A percentile compares a stretch with the other conserved stretches of the same genome.
Evolutionary conservation across 2,888 invertebrate species (phyloP).

Genomic region (Diloba caeruleocephala): DNA sequence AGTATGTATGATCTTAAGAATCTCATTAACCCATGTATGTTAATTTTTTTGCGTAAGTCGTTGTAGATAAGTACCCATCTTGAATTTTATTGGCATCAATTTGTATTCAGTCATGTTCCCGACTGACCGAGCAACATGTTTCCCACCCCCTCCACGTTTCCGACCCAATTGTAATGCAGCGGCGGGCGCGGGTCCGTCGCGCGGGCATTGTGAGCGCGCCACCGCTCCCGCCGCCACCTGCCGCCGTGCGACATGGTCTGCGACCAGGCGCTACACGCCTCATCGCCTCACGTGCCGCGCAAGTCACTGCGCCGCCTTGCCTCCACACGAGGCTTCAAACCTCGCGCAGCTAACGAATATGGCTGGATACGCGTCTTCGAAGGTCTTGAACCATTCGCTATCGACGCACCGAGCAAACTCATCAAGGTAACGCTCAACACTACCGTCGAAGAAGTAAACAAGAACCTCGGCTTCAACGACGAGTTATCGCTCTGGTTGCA

Average conservation of each 20-base stretch:
- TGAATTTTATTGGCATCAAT: slow-evolving; percentile 65
- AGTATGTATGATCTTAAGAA: too few relatives aligned
- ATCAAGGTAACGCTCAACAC: slow-evolving; percentile 89
- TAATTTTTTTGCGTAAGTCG: slow-evolving; percentile 17
- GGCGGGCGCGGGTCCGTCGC: slow-evolving; percentile 74
- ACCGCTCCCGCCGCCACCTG: slow-evolving; percentile 78
- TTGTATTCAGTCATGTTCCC: slow-evolving; percentile 81
- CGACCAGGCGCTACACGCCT: slow-evolving; percentile 83
- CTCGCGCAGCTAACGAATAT: slow-evolving; percentile 71
- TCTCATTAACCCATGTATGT: too few relatives aligned
- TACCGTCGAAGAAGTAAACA: slow-evolving; percentile 87
- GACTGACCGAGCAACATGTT: slow-evolving; percentile 83
- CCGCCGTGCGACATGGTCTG: slow-evolving; percentile 83
- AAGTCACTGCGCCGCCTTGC: slow-evolving; percentile 86
- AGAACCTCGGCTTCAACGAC: slow-evolving; percentile 83
- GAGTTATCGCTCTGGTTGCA: slow-evolving; percentile 87
- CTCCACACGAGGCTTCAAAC: slow-evolving; percentile 85
- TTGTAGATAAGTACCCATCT: slow-evolving; percentile 43
- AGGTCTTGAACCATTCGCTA: slow-evolving; percentile 84
- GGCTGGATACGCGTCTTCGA: slow-evolving; percentile 91
- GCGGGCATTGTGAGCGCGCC: slow-evolving; percentile 76
- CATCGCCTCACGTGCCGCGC: slow-evolving; percentile 82
- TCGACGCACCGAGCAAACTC: slow-evolving; percentile 86
- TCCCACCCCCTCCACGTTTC: slow-evolving; percentile 86
- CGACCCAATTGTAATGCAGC: slow-evolving; percentile 87